Base-by-base conservation (phyloP, 2,797 vertebrate genomes). In the Oreonectes daqikongensis region DNA sequence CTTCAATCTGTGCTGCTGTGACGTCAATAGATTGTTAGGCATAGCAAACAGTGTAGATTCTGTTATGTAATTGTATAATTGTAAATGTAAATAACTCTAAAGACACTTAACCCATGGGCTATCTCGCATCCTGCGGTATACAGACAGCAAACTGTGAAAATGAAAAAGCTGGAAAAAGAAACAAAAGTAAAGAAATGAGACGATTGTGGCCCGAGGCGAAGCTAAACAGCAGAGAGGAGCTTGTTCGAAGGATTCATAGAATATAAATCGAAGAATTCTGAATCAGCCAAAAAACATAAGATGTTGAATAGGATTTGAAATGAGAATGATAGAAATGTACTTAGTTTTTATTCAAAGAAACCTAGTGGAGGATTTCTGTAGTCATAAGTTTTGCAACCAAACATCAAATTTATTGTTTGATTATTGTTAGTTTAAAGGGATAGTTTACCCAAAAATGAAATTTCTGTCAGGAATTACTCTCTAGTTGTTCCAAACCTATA, bases 21-120 rank as follows among this genome's bases (percentile, higher is more conserved):
- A 61, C 30, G 38, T 35, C 55, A 75, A 66, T 55, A 42, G 35
- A 55, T 66, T 75, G 48, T 53, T 40, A 53, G 52, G 18, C 24
- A 30, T 42, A 15, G 52, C n/a, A 52, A 10, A 4, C 53, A 46
- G 26, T 61, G 5, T 65, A 28, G 24, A 42, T 74, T 74, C n/a
- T 42, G n/a, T 26, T 10, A 50, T 44, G 24, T 44, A 44, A 42
- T 40, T 28, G 32, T 42, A 22, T 55, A 12, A 75, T 55, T 66
- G 24, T 38, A 30, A 55, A 40, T 30, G 48, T 66, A 55, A 75
- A 75, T 75, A 55, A 17, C 40, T 32, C 15, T 14, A 42, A 32
- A 52, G 1, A 12, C 0, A 14, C 35, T 66, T 64, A 66, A 55
- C 72, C 48, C 24, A 22, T 66, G 24, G 11, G 61, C 61, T 74